phyloP scores from a whole-genome alignment of 2,888 invertebrate genomes.

The Augochlorella aurata region DNA sequence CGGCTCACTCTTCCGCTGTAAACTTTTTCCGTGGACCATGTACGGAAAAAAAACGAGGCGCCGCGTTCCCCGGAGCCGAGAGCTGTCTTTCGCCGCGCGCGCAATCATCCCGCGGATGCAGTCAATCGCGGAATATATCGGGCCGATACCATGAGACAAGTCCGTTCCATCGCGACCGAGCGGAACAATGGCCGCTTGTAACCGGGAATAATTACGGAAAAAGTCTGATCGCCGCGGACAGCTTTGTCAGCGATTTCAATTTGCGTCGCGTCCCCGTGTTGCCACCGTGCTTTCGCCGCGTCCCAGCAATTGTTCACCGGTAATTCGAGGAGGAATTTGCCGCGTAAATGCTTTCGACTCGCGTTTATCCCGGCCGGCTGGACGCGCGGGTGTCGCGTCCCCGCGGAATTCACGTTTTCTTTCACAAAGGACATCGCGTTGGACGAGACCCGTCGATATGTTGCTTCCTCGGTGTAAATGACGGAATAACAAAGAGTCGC shows the following conservation, averaged over 20 bases:
- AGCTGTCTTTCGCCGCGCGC: neutral
- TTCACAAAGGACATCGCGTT: neutral
- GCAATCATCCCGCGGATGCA: neutral
- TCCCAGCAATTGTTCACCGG: neutral
- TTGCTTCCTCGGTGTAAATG: neutral
- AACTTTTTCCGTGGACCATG: neutral
- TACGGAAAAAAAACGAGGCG: neutral
- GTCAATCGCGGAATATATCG: slow-evolving; percentile 22
- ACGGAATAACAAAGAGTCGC: neutral
- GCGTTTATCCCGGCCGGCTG: neutral
- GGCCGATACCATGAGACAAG: neutral
- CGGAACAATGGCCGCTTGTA: neutral
- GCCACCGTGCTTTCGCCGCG: neutral
- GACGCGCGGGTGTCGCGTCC: neutral
- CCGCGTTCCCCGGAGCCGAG: neutral
- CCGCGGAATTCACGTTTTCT: neutral
- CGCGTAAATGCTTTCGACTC: slow-evolving; percentile 1
- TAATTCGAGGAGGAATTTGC: neutral
- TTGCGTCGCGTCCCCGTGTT: neutral
- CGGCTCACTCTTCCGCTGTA: slow-evolving; percentile 1
- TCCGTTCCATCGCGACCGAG: neutral
- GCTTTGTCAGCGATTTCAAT: slow-evolving; percentile 5
- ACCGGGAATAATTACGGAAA: slow-evolving; percentile 15
- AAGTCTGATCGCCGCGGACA: neutral
- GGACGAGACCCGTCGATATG: neutral